Evolutionary conservation across 1,140 invertebrate genomes (phyloP).

Genomic region (Bombyx mori): DNA sequence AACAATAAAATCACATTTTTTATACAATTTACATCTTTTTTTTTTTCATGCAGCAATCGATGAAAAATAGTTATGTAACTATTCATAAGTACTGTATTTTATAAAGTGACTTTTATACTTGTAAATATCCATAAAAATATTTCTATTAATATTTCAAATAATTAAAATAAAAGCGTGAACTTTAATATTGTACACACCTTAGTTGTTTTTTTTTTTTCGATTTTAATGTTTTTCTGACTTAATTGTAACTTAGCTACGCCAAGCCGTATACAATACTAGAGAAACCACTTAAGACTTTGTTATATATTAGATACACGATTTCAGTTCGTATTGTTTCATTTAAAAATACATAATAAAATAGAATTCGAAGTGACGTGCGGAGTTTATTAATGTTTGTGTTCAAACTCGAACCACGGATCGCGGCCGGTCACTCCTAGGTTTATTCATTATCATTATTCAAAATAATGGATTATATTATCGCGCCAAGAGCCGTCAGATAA

Average conservation of each 20-base stretch:
- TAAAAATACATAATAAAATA: constrained; percentile 63
- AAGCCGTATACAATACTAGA: constrained; percentile 67
- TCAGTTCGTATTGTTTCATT: constrained; percentile 20
- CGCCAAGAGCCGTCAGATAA: too few relatives aligned
- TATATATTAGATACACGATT: constrained; percentile 55
- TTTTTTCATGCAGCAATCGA: constrained; percentile 21
- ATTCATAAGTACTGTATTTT: constrained; percentile 45
- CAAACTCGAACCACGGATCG: not conserved
- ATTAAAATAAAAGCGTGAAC: constrained; percentile 36
- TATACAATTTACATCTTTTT: constrained; percentile 32
- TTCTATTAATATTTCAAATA: constrained; percentile 22
- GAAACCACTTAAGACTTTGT: constrained; percentile 35
- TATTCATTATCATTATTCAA: too few relatives aligned
- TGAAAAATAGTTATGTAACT: constrained; percentile 34
- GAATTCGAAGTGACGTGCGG: constrained; percentile 32
- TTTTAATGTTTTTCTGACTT: constrained; percentile 33
- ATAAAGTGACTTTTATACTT: constrained; percentile 42
- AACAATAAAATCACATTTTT: constrained; percentile 63
- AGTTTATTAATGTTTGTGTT: constrained; percentile 6
- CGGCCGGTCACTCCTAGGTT: not conserved
- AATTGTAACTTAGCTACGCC: constrained; percentile 49
- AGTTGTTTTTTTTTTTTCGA: constrained; percentile 41
- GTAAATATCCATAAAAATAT: constrained; percentile 64
- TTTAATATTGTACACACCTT: constrained; percentile 65
- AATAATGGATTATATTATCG: too few relatives aligned